Base-by-base conservation (phyloP, 2,113 vertebrate genomes). In the Dicaeum eximium region DNA sequence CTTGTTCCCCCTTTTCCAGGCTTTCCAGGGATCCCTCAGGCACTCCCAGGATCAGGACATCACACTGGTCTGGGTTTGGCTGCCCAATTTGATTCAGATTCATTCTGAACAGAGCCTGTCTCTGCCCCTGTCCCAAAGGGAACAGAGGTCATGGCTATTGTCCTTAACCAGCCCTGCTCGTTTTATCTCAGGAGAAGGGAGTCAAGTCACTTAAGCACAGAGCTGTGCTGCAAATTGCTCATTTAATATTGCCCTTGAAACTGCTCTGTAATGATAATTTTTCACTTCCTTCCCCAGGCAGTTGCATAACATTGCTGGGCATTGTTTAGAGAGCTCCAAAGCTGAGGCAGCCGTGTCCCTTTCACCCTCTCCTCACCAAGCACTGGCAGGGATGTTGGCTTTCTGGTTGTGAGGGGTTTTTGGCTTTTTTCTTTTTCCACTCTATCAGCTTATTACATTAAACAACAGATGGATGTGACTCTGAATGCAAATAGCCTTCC, bases 231-330 rank as follows among this genome's bases (percentile, higher is more conserved):
- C 81, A 85, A 91, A 75, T 40, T 58, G 67, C 92, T 86, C 85
- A 88, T 86, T 95, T 70, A 83, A 77, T 88, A 73, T 23, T 77
- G 66, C 90, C 93, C 87, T 88, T 93, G 81, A 95, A 96, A 87
- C 64, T 91, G 92, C 81, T 51, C 30, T 56, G 71, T 85, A 91
- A 95, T 77, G 69, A 91, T 73, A 86, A 95, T 62, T 95, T 88
- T 91, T 91, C 92, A 90, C 93, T 90, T 96, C 93, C 95, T 96
- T 97, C 93, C 95, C 95, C n/a, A 27, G 70, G 74, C 33, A 79
- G 84, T 95, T 96, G 93, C 87, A 64, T 56, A 96, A 94, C 78
- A 24, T 14, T 8, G 42, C 85, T 90, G 79, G 58, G 74, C 82
- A 92, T 73, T 90, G 93, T 90, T 88, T 12, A 83, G 87, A 84